phyloP scores from a whole-genome alignment of 2,113 vertebrate genomes.

The Cochlearius cochlearius region DNA sequence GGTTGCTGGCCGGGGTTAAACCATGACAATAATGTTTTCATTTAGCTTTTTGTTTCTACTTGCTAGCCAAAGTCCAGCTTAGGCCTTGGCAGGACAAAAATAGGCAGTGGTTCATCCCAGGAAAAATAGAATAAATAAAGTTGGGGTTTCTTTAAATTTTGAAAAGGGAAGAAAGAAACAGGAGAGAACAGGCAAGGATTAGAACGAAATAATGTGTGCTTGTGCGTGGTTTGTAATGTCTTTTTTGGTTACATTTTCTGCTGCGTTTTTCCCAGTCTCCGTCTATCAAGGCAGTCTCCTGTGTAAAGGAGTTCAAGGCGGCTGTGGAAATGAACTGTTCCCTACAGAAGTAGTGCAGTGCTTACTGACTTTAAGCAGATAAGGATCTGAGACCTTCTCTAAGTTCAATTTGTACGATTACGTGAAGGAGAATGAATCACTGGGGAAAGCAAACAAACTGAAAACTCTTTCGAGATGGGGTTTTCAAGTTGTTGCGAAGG shows the following conservation, averaged over 20 bases:
- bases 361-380: not conserved
- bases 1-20: no score
- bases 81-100: not conserved
- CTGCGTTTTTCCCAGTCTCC: not conserved
- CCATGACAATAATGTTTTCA: not conserved
- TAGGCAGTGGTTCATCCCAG: not conserved
- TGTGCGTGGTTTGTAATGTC: not conserved
- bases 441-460: not conserved
- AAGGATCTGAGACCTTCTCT: not conserved
- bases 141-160: not conserved
- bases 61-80: not conserved
- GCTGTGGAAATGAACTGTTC: not conserved
- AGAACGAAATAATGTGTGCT: not conserved
- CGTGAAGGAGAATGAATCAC: not conserved
- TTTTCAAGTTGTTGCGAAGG: not conserved
- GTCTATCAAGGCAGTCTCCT: not conserved
- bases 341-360: not conserved
- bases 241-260: not conserved
- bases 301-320: not conserved
- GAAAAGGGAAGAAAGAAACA: not conserved
- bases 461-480: not conserved
- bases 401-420: not conserved
- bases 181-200: not conserved
- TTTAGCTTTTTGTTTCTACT: not conserved
- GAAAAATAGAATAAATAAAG: not conserved